These are phyloP conservation scores for Antennarius maculatus DNA, from an alignment of 2,797 vertebrate species.

Conservation along the genomic window DNA sequence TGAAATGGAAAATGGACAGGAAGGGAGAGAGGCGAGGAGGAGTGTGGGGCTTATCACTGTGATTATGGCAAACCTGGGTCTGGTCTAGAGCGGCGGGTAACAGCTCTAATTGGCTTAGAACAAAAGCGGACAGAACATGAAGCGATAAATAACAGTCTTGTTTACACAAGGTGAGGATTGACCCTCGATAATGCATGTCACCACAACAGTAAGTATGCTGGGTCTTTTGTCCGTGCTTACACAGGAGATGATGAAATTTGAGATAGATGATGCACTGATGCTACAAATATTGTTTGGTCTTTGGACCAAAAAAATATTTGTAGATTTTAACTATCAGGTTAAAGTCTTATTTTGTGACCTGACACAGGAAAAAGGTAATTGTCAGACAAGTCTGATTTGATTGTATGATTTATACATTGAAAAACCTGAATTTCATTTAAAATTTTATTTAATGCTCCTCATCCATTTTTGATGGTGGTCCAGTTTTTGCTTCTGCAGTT, in stretches of 20 bases:
- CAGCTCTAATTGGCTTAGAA: conserved; percentile 69
- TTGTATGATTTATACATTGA: neutral
- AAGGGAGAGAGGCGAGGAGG: conserved; percentile 74
- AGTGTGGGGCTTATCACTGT: conserved; percentile 28
- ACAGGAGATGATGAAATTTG: conserved; percentile 24
- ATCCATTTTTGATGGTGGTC: neutral
- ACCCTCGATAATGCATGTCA: conserved; percentile 63
- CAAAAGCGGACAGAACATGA: conserved; percentile 46
- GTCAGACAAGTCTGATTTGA: neutral
- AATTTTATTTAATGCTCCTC: neutral
- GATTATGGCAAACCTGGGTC: conserved; percentile 53
- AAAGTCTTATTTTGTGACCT: neutral
- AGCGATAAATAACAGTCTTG: conserved; percentile 69
- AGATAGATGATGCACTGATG: neutral
- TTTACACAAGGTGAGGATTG: conserved; percentile 66
- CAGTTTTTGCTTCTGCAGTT: neutral
- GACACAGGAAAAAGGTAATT: neutral
- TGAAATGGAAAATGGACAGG: conserved; percentile 84
- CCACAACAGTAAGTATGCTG: conserved; percentile 20
- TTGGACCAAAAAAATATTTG: no score
- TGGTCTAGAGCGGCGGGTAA: conserved; percentile 49
- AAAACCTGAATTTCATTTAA: neutral
- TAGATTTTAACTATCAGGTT: neutral
- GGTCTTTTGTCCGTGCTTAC: conserved; percentile 32
- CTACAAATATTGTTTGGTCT: neutral